Conservation (phyloP, 2,888 invertebrate genomes). For the Tetropium fuscum region DNA sequence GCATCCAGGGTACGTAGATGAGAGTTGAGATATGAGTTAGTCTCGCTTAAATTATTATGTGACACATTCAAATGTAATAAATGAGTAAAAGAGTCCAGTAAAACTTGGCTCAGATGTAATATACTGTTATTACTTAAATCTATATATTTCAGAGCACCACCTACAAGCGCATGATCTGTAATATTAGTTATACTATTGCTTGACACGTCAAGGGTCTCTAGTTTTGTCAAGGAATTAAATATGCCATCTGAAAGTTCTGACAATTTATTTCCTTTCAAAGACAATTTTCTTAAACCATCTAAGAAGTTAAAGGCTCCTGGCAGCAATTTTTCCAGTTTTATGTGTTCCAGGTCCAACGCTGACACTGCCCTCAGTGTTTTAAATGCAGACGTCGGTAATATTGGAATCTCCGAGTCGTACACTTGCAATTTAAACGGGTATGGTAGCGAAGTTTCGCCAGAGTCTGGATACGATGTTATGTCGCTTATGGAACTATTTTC, state of each 20-base stretch:
- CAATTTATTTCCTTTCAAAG: conserved; percentile 5
- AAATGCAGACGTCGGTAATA: neutral
- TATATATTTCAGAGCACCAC: conserved; percentile 2
- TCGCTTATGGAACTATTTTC: neutral
- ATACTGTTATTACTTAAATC: conserved; percentile 15
- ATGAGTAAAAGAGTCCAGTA: conserved; percentile 6
- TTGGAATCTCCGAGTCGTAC: neutral
- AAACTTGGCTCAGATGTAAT: conserved; percentile 1
- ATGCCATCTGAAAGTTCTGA: conserved; percentile 13
- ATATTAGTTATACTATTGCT: conserved; percentile 15
- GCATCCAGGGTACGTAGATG: neutral
- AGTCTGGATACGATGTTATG: neutral
- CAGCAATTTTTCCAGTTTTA: neutral
- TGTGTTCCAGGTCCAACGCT: neutral
- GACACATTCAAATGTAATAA: conserved; percentile 9
- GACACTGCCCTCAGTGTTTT: neutral
- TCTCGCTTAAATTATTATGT: conserved; percentile 10
- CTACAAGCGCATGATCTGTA: conserved; percentile 13
- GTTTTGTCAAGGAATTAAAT: conserved; percentile 14
- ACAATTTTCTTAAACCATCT: neutral
- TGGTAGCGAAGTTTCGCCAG: neutral
- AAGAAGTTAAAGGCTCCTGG: conserved; percentile 19
- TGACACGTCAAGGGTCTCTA: conserved; percentile 20
- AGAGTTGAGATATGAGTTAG: neutral
- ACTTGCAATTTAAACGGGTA: neutral